Percentiles rank a stretch among this genome's conserved stretches.
These are phyloP conservation scores for Ormyrus rosae DNA, from an alignment of 2,888 invertebrate genomes.

Conservation along the genomic window DNA sequence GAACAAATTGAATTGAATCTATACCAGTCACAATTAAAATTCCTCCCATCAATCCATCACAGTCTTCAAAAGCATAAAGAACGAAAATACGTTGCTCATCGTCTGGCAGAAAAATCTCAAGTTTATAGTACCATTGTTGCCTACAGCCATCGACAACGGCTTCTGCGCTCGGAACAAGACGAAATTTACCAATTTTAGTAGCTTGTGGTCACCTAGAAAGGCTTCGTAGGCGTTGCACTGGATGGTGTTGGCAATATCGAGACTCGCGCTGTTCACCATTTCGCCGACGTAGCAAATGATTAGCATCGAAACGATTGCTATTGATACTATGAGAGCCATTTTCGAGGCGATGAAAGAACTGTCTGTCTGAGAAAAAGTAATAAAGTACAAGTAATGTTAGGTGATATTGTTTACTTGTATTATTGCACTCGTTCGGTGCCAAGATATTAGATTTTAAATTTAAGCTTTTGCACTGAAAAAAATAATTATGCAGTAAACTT, in stretches of 20 bases:
- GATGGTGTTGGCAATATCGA: not conserved
- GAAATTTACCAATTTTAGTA: not conserved
- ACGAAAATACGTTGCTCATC: constrained; percentile 21
- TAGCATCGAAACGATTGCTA: not conserved
- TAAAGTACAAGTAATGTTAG: not conserved
- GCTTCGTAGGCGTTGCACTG: not conserved
- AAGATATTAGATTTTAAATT: no score
- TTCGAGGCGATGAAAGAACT: no score
- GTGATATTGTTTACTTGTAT: no score
- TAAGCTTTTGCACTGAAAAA: no score
- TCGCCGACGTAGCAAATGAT: constrained; percentile 24
- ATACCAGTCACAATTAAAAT: no score
- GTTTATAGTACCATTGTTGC: not conserved
- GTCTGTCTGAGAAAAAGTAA: not conserved
- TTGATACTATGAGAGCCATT: not conserved
- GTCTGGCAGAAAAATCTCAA: not conserved
- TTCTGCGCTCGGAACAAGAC: constrained; percentile 11
- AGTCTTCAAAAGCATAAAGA: constrained; percentile 15
- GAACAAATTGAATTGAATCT: no score
- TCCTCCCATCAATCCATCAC: not conserved
- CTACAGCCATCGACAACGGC: not conserved
- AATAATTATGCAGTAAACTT: no score
- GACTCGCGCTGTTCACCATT: not conserved
- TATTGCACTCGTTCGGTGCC: no score
- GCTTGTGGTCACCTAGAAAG: not conserved